Percentiles rank a stretch among this genome's conserved stretches.
phyloP scores from a whole-genome alignment of 30 jellyfish, hydroid and myxozoan species.

The Mastigias papua region DNA sequence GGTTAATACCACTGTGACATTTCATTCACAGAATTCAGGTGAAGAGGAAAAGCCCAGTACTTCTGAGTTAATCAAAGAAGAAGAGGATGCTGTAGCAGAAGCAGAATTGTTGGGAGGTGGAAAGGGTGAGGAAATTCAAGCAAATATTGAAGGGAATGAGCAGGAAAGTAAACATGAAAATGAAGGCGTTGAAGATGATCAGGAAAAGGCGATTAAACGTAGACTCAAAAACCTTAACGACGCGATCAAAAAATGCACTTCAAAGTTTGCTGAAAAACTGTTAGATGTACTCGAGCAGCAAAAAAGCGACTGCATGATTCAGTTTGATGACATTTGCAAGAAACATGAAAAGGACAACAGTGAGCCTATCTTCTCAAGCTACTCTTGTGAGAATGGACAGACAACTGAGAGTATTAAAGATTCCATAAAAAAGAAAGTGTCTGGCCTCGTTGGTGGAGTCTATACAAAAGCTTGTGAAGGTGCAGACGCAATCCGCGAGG shows the following conservation, averaged over 20 bases:
- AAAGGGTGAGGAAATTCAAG: background rate
- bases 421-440: conserved; percentile 5
- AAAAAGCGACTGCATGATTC: conserved; percentile 48
- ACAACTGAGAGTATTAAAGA: background rate
- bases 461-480: conserved; percentile 63
- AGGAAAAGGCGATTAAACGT: background rate
- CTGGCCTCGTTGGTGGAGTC: conserved; percentile 63
- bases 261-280: conserved; percentile 54
- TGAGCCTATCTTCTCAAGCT: conserved; percentile 56
- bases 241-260: conserved; percentile 32
- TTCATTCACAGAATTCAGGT: background rate
- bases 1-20: no score
- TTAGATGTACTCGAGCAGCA: conserved; percentile 54
- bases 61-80: background rate
- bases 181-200: background rate
- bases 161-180: background rate
- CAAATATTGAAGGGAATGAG: background rate
- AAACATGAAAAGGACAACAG: conserved; percentile 17
- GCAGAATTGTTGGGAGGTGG: background rate
- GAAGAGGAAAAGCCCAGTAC: background rate
- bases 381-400: conserved; percentile 63
- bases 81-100: background rate
- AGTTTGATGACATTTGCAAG: conserved; percentile 39
- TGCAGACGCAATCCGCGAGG: conserved; percentile 7
- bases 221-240: background rate